Percentiles rank a stretch among this genome's conserved stretches.
Evolutionary conservation across 2,888 invertebrate genomes (phyloP).

Genomic region (Scaptodrosophila latifasciaeformis): DNA sequence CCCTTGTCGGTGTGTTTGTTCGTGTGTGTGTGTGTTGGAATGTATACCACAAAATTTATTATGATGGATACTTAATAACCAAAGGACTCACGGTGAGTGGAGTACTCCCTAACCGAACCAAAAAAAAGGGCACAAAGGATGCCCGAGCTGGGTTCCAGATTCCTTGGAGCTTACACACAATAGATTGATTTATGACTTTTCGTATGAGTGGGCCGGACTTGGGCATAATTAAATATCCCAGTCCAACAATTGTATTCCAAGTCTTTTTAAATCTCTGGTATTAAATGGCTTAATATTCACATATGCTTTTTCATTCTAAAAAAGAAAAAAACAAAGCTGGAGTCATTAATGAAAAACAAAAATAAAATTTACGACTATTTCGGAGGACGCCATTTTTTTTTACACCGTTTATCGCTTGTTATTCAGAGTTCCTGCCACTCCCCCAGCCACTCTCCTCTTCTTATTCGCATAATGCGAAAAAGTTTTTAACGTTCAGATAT

Average conservation of each 20-base stretch:
- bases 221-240: constrained; percentile 50
- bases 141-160: too few relatives aligned
- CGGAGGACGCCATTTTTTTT: too few relatives aligned
- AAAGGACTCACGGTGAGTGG: not conserved
- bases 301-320: too few relatives aligned
- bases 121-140: not conserved
- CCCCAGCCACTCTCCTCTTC: not conserved
- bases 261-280: too few relatives aligned
- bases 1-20: constrained; percentile 3
- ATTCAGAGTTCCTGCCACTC: too few relatives aligned
- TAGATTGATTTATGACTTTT: constrained; percentile 41
- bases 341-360: too few relatives aligned
- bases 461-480: constrained; percentile 4
- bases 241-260: constrained; percentile 33
- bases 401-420: too few relatives aligned
- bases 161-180: not conserved
- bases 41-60: constrained; percentile 22
- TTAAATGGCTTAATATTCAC: constrained; percentile 22
- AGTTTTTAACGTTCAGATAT: not conserved
- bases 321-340: too few relatives aligned
- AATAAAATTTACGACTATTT: not conserved
- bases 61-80: constrained; percentile 37
- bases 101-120: not conserved
- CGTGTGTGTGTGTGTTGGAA: too few relatives aligned
- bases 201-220: constrained; percentile 11